Conservation (phyloP, 2,797 vertebrate genomes). For the Pitangus sulphuratus region DNA sequence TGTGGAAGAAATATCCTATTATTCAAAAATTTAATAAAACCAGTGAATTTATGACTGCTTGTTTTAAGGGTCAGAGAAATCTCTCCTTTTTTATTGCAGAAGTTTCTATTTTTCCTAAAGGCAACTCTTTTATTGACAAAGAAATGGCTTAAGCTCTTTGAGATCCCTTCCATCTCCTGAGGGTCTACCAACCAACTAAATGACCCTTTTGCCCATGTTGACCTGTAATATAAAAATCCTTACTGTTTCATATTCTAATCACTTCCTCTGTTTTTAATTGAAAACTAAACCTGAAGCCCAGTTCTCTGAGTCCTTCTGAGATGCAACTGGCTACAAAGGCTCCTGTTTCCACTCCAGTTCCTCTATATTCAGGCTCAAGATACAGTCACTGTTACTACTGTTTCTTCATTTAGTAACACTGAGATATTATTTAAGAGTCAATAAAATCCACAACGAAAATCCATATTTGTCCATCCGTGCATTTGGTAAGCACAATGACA, state of each 20-base stretch:
- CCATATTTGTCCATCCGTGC: constrained; percentile 50
- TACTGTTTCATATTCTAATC: background rate
- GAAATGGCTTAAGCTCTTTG: background rate
- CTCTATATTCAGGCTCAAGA: background rate
- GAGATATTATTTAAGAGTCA: background rate
- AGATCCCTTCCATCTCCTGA: background rate
- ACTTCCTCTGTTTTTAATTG: background rate
- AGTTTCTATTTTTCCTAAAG: background rate
- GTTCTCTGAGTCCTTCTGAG: background rate
- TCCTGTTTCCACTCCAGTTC: background rate
- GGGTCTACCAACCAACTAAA: background rate
- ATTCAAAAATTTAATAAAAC: background rate
- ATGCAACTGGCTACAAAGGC: background rate
- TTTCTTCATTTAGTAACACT: background rate
- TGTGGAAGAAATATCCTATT: background rate
- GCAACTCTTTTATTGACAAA: background rate
- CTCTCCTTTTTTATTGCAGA: background rate
- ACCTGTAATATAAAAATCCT: background rate
- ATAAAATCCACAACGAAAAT: constrained; percentile 51
- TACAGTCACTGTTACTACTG: background rate
- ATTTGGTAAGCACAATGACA: constrained; percentile 49
- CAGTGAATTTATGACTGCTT: background rate
- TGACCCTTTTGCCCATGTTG: background rate
- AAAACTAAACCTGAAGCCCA: background rate
- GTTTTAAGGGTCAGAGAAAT: background rate